These are phyloP conservation scores for Caranx melampygus DNA, from an alignment of 2,113 vertebrate genomes.

Conservation along the genomic window DNA sequence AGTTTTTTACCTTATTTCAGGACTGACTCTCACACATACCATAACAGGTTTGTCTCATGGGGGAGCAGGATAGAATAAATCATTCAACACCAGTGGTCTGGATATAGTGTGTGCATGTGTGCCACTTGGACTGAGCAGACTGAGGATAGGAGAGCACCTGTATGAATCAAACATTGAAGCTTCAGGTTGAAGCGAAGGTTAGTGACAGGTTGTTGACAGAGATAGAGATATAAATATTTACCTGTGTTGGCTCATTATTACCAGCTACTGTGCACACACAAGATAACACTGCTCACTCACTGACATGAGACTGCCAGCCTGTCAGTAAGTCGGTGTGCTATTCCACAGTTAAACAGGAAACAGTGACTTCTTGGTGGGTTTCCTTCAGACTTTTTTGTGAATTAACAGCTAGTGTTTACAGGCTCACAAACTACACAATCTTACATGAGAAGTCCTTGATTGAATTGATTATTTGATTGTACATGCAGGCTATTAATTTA, in stretches of 20 bases:
- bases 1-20: too few species aligned
- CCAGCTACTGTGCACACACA: neutral
- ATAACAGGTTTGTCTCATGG: neutral
- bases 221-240: conserved; percentile 40
- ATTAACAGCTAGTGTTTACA: neutral
- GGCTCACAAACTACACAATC: neutral
- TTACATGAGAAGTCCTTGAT: neutral
- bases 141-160: conserved; percentile 1
- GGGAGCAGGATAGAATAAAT: conserved; percentile 8
- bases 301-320: conserved; percentile 14
- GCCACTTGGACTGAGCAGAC: neutral
- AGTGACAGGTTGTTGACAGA: conserved; percentile 44
- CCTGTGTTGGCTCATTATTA: conserved; percentile 20
- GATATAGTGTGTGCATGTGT: neutral
- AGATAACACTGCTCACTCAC: conserved; percentile 8
- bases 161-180: conserved; percentile 4
- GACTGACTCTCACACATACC: neutral
- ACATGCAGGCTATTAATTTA: neutral
- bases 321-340: neutral
- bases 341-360: neutral
- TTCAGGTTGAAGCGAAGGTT: conserved; percentile 1
- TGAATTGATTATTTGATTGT: too few species aligned
- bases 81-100: conserved; percentile 15
- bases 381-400: neutral
- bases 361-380: neutral